Conservation (phyloP, 2,797 vertebrate species). For the Ficedula albicollis region DNA sequence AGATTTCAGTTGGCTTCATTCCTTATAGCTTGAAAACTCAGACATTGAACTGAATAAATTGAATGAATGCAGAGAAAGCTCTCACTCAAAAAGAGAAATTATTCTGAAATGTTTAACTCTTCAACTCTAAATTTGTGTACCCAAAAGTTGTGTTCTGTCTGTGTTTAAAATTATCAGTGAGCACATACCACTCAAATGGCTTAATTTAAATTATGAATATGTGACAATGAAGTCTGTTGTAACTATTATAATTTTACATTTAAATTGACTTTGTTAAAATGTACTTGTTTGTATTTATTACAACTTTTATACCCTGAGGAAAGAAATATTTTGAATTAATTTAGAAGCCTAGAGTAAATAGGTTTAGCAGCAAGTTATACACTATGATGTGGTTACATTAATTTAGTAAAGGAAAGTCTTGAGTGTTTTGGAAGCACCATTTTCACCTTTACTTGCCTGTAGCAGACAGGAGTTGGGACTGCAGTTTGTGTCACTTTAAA, state of each 20-base stretch:
- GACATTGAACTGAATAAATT: neutral
- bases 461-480: neutral
- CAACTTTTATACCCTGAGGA: neutral
- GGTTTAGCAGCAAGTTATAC: neutral
- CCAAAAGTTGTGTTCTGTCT: neutral
- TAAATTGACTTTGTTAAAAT: conserved; percentile 5
- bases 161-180: neutral
- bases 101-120: neutral
- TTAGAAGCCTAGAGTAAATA: neutral
- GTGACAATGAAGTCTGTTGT: neutral
- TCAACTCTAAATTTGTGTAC: neutral
- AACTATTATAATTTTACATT: neutral
- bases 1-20: neutral
- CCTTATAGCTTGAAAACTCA: neutral
- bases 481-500: neutral
- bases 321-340: conserved; percentile 19
- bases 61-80: neutral
- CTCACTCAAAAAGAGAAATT: neutral
- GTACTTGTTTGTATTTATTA: neutral
- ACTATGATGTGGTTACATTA: neutral
- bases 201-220: neutral
- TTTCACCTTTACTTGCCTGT: neutral
- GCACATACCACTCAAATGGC: neutral
- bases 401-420: neutral
- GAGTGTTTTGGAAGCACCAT: neutral